Percentiles rank a stretch among this genome's conserved stretches.
These are phyloP conservation scores for Drosophila rellima DNA, from an alignment of 2,888 invertebrate genomes.

Conservation along the genomic window DNA sequence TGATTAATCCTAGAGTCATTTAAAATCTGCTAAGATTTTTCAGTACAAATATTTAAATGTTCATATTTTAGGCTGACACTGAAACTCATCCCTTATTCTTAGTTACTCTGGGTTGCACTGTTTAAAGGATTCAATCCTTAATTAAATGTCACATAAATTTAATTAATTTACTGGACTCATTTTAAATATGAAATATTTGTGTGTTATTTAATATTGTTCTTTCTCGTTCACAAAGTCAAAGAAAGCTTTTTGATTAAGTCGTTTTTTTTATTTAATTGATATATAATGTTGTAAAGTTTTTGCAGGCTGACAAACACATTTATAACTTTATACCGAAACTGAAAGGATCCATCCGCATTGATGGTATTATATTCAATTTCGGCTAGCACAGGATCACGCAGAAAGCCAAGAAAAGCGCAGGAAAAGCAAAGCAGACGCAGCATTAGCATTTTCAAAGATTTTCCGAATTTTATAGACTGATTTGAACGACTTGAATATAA, in stretches of 20 bases:
- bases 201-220: background rate
- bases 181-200: background rate
- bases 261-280: background rate
- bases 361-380: slow-evolving; percentile 88
- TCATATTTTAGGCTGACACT: too few relatives aligned
- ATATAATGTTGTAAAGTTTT: background rate
- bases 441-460: slow-evolving; percentile 67
- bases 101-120: too few relatives aligned
- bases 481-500: background rate
- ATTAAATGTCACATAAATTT: background rate
- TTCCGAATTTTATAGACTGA: slow-evolving; percentile 9
- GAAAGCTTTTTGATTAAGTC: background rate
- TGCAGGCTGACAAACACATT: background rate
- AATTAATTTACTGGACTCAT: background rate
- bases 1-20: too few relatives aligned
- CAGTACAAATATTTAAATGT: too few relatives aligned
- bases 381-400: slow-evolving; percentile 47
- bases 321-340: slow-evolving; percentile 88
- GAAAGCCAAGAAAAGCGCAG: slow-evolving; percentile 42
- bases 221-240: background rate
- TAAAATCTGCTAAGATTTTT: background rate
- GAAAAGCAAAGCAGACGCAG: slow-evolving; percentile 45
- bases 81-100: too few relatives aligned
- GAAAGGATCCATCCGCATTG: slow-evolving; percentile 91
- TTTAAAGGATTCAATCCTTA: background rate